A percentile compares a stretch with the other conserved stretches of the same genome.
Evolutionary conservation across 2,797 vertebrate genomes (phyloP).

Genomic region (Selene dorsalis): DNA sequence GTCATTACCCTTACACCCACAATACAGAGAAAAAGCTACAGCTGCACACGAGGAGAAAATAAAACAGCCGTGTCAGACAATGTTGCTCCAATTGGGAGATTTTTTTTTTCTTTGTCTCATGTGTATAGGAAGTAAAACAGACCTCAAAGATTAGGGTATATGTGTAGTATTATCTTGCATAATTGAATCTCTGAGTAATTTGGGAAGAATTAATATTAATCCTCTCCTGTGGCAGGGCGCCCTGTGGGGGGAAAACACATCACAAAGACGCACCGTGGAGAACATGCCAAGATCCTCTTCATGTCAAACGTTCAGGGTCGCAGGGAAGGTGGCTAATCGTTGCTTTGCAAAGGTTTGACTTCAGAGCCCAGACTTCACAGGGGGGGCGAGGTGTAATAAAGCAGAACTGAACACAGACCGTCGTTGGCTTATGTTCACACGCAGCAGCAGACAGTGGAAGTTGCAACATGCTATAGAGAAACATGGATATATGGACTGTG

Average conservation of each 20-base stretch:
- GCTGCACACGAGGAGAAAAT: conserved; percentile 11
- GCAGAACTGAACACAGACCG: conserved; percentile 16
- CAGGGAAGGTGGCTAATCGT: conserved; percentile 20
- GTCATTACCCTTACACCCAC: conserved; percentile 16
- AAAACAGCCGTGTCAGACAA: conserved; percentile 38
- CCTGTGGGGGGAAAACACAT: conserved; percentile 49
- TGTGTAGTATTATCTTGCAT: conserved; percentile 73
- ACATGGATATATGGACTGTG: background rate
- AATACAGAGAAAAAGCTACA: conserved; percentile 13
- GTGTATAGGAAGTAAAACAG: conserved; percentile 50
- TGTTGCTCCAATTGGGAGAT: conserved; percentile 29
- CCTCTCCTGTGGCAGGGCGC: conserved; percentile 58
- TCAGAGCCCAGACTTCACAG: conserved; percentile 19
- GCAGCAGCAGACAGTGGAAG: background rate
- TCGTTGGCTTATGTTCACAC: conserved; percentile 6
- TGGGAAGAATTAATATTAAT: conserved; percentile 76
- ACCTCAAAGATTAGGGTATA: conserved; percentile 49
- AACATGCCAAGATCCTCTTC: conserved; percentile 38
- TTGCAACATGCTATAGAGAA: background rate
- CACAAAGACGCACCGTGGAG: conserved; percentile 26
- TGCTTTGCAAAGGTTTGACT: conserved; percentile 43
- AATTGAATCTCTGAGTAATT: conserved; percentile 74
- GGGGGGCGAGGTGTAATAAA: conserved; percentile 12
- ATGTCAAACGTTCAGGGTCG: conserved; percentile 34
- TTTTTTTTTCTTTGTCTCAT: conserved; percentile 1